These are phyloP conservation scores for Nettapus auritus DNA, from an alignment of 2,113 vertebrate species.

Conservation along the genomic window DNA sequence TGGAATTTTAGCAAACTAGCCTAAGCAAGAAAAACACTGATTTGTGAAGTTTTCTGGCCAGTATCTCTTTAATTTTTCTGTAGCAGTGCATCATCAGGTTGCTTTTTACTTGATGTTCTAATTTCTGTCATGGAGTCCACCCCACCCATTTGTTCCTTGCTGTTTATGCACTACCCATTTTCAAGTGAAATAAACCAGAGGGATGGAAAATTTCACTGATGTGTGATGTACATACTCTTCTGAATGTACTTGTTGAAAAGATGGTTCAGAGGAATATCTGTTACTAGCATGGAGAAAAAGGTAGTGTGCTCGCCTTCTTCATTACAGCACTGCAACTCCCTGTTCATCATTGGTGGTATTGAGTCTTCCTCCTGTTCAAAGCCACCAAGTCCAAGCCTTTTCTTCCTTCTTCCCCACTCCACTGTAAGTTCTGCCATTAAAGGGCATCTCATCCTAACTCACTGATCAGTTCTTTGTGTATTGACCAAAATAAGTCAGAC, in stretches of 20 bases:
- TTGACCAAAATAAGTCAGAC: background rate
- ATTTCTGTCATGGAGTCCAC: background rate
- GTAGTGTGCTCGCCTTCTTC: background rate
- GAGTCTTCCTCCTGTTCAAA: background rate
- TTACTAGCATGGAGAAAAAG: background rate
- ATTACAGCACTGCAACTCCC: fast-evolving
- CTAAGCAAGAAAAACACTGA: background rate
- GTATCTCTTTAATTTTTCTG: background rate
- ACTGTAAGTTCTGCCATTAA: background rate
- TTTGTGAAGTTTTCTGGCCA: background rate
- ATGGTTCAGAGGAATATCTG: background rate
- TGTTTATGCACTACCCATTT: background rate
- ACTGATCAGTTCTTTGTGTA: background rate
- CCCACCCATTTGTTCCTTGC: background rate
- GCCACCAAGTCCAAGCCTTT: background rate
- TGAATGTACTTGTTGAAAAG: background rate
- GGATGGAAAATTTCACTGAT: background rate
- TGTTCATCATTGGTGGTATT: background rate
- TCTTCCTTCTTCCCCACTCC: background rate
- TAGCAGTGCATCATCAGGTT: background rate
- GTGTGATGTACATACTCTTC: background rate
- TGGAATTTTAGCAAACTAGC: background rate
- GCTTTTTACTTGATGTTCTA: background rate
- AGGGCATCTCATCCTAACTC: background rate
- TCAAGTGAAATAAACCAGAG: background rate